Conservation (phyloP, 2,113 vertebrate genomes). For the Hemiprocne comata region DNA sequence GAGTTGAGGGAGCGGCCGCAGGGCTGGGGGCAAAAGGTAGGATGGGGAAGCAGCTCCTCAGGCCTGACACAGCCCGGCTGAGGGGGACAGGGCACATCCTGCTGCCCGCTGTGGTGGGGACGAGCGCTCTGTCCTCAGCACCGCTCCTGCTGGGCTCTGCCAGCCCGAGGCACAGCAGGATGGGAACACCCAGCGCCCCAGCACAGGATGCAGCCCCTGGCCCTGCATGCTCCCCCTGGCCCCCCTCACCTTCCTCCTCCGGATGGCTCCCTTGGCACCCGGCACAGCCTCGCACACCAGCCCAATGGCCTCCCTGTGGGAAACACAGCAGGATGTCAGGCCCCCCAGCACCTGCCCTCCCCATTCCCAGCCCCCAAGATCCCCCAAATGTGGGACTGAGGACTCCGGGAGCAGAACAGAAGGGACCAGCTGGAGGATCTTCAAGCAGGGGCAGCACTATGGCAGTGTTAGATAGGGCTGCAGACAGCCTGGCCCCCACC, state of each 20-base stretch:
- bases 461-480: conserved; percentile 9
- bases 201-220: too few relatives aligned
- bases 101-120: background rate
- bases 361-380: background rate
- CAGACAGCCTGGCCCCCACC: background rate
- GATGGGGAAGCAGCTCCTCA: background rate
- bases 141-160: background rate
- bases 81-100: background rate
- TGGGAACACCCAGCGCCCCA: too few relatives aligned
- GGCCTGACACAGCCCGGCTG: background rate
- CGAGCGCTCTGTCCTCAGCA: background rate
- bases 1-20: conserved; percentile 88
- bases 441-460: fast-evolving
- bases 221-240: background rate
- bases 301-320: conserved; percentile 92
- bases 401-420: fast-evolving
- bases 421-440: background rate
- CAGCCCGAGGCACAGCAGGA: too few relatives aligned
- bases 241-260: conserved; percentile 91
- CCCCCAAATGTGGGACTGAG: fast-evolving
- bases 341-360: background rate
- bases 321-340: background rate
- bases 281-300: conserved; percentile 97
- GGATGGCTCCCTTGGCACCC: conserved; percentile 90
- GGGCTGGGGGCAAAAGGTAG: conserved; percentile 75